Evolutionary conservation across 2,888 invertebrate genomes (phyloP).

Genomic region (Operophtera brumata): DNA sequence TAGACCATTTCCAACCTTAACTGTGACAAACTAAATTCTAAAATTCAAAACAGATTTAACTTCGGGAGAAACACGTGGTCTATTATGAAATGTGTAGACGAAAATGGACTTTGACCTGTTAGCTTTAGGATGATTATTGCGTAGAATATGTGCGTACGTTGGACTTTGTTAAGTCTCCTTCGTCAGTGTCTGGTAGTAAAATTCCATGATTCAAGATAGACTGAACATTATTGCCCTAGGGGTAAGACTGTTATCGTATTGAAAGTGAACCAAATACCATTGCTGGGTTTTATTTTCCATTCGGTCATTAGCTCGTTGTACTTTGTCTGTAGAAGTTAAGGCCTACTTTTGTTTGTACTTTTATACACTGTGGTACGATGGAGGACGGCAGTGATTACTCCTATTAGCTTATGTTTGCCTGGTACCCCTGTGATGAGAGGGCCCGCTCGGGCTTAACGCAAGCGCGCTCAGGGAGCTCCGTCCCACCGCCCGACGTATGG

Average conservation of each 20-base stretch:
- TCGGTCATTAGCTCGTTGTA: neutral
- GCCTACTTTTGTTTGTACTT: neutral
- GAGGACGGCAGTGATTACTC: neutral
- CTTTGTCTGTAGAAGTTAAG: conserved; percentile 17
- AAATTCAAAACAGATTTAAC: neutral
- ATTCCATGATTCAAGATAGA: neutral
- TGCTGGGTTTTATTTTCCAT: neutral
- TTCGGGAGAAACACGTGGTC: conserved; percentile 7
- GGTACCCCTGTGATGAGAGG: neutral
- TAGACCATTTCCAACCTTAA: conserved; percentile 3
- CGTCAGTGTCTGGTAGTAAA: neutral
- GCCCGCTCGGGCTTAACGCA: no score
- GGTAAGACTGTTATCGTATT: conserved; percentile 1
- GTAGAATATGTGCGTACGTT: conserved; percentile 1
- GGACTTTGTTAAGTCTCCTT: conserved; percentile 24
- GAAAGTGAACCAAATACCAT: neutral
- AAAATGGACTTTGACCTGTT: conserved; percentile 2
- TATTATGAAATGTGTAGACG: neutral
- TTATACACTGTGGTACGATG: neutral
- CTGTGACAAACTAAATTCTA: neutral
- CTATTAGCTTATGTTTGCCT: neutral
- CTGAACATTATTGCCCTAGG: neutral
- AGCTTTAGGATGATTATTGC: neutral
- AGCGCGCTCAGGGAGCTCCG: no score
- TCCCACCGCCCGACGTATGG: no score